Base-by-base conservation (phyloP, 2,113 vertebrate genomes). In the Platycercus adscitus region DNA sequence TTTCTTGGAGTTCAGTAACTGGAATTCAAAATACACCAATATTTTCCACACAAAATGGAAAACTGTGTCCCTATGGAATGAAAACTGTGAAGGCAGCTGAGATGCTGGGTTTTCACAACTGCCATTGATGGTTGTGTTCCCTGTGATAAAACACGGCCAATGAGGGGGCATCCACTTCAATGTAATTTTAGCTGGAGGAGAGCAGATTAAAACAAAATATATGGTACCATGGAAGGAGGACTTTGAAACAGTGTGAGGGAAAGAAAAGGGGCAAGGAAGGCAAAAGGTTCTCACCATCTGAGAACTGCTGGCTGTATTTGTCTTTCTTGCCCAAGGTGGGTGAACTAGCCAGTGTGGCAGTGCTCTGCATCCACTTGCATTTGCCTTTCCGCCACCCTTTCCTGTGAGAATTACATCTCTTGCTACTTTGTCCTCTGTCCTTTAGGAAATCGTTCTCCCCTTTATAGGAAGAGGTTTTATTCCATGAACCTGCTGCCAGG, bases 1-100 rank as follows among this genome's bases (percentile, higher is more conserved):
- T 87, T 84, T 89, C 29, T 79, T 85, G 89, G 56, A 83, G 77
- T 81, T 52, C 66, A 93, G 77, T 83, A 44, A 64, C 2, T 7
- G 86, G 70, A 75, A 73, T 81, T 91, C 65, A 90, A 81, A 94
- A 53, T 56, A 53, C 49, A 75, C 55, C 88, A 75, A 5, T 88
- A 44, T 94, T 93, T 95, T 81, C 82, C 71, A 35, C 29, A 18
- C 66, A 65, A 72, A 78, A 84, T 79, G 85, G 71, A 84, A 94
- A 88, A 47, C 68, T 71, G 43, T 68, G 52, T 82, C 76, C 58
- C 55, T n/a, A 11, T 56, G n/a, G 60, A 93, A 58, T 18, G 58
- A 65, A 69, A 69, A 47, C 87, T 60, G 46, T 53, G 76, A 91
- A 64, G 68, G 90, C 90, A 69, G 89, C 90, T 91, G 75, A 79